Base-by-base conservation (phyloP, 2,888 invertebrate genomes). In the Ischnus inquisitorius region DNA sequence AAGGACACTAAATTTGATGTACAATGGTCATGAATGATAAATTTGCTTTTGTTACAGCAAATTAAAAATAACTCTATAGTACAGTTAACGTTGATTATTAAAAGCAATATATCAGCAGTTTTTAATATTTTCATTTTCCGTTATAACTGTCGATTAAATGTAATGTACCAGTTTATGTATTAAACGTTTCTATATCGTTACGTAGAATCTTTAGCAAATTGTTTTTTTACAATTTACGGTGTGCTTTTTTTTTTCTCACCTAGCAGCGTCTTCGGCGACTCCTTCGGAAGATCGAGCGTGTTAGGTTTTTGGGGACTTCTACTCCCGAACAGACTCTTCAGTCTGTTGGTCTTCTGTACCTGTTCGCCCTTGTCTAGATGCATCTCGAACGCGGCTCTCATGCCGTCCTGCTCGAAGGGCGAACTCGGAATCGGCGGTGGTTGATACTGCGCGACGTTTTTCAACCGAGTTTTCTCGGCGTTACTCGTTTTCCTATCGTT, bases 361-460 rank as follows among this genome's bases (percentile, higher is more conserved):
- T 94, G 89, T 62, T 90, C 91, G 74, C 87, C 90, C 76, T 94
- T 94, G 88, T 95, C 95, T 76, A 95, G 92, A 88, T 95, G 95
- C 91, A 95, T 94, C 89, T 95, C 95, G 86, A 95, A 95, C 0
- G 95, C 94, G 65, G 95, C 94, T 86, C 94, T 94, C 89, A 94
- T 93, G 12, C 90, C 89, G 19, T 92, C 92, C 71, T 90, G 90
- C 41, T 92, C 92, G 41, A 92, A 91, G 0, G 92, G 91, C 10
- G 90, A 90, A n/a, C 86, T 87, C 2, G 92, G 90, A 69, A 92
- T 91, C 0, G 93, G 93, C 5, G 94, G 94, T 10, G 95, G 95
- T 34, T 95, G 95, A 88, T 95, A 95, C 87, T 95, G 95, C 1
- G 94, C 94, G 0, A 94, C 95, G 72, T 95, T 94, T 90, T 95